Percentiles rank a stretch among this genome's conserved stretches.
These are phyloP conservation scores for Echinarachnius parma DNA, from an alignment of 53 echinoderm and acorn worm species.

Conservation along the genomic window DNA sequence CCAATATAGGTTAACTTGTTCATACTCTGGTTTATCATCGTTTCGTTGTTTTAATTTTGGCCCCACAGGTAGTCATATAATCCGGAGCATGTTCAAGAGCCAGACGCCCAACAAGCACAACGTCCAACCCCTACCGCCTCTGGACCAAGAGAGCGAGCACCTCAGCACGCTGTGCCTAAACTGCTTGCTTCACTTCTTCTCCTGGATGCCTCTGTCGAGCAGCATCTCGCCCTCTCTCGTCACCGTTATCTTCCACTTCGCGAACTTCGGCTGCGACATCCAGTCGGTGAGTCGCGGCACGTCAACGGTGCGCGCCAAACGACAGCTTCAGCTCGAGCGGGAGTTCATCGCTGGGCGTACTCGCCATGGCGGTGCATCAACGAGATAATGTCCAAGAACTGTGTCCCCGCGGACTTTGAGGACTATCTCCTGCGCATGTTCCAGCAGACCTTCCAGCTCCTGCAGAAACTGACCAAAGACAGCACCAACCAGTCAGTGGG, in stretches of 20 bases:
- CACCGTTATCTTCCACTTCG: constrained; percentile 97
- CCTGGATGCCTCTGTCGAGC: constrained; percentile 93
- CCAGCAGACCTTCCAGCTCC: constrained; percentile 97
- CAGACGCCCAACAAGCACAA: constrained; percentile 84
- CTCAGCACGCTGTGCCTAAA: constrained; percentile 82
- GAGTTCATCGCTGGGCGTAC: constrained; percentile 94
- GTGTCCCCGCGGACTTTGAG: constrained; percentile 96
- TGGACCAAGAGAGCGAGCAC: constrained; percentile 99
- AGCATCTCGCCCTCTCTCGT: constrained; percentile 77
- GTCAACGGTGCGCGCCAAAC: constrained; percentile 67
- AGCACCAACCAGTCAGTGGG: constrained; percentile 91
- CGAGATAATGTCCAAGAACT: constrained; percentile 97
- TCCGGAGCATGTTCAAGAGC: constrained; percentile 92
- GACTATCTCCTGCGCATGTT: constrained; percentile 86
- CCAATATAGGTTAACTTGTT: not conserved
- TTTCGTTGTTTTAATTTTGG: not conserved
- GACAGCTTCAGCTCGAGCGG: constrained; percentile 86
- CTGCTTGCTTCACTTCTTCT: constrained; percentile 90
- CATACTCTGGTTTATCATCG: not conserved
- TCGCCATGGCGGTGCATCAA: constrained; percentile 98
- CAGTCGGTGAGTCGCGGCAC: constrained; percentile 74
- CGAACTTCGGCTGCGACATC: constrained; percentile 98
- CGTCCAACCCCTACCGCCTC: constrained; percentile 84
- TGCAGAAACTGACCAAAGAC: constrained; percentile 96
- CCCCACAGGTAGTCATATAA: constrained; percentile 79